Evolutionary conservation across 2,113 vertebrate genomes (phyloP), one percentile per base, ranked within the genome.

Genomic region (Heptranchias perlo): DNA sequence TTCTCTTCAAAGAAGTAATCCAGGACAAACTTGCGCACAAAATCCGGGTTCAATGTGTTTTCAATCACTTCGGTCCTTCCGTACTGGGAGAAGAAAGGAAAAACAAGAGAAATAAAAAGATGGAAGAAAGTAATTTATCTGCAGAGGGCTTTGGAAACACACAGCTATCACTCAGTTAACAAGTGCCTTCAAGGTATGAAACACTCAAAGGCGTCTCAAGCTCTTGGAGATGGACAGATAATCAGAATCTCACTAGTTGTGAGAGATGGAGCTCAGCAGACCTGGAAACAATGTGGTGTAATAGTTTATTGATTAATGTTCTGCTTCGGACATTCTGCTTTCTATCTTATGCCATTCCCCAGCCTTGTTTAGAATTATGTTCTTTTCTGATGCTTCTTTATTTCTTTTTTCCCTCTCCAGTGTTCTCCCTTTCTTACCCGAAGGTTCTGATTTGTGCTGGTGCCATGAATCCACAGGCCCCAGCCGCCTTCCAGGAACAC

Each of bases 1-100:
- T 99, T 99, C 97, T 99, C 99, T 96, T 99, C 99, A 2, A 99
- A 99, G 97, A 99, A 99, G 97, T 99, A 99, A 97, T 99, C 99
- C 35, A 99, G 97, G 96, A 99, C 98, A 0, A 99, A 99, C 96
- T 99, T 99, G 96, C 99, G 98, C 96, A 99, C 98, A 25, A 99
- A 99, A 97, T 99, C 99, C 0, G 99, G 99, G 97, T 99, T 99
- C 96, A 99, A 97, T 87, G 99, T 99, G 97, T 99, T 99, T 97
- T 99, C 99, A 0, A 99, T 99, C 96, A 99, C 98, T 96, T 99
- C 99, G 0, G 99, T 99, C 96, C 99, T 98, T 94, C 99, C 99
- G 21, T 99, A 99, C 99, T 99, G 97, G 6, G 0, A 96, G 44
- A 94, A 67, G 31, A 89, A 52, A 96, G 28, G 96, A 28, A 96